Percentiles rank a stretch among this genome's conserved stretches.
Conservation (phyloP, 37 sponge, comb jelly and placozoan genomes). For the Diacarnus erythraeanus region DNA sequence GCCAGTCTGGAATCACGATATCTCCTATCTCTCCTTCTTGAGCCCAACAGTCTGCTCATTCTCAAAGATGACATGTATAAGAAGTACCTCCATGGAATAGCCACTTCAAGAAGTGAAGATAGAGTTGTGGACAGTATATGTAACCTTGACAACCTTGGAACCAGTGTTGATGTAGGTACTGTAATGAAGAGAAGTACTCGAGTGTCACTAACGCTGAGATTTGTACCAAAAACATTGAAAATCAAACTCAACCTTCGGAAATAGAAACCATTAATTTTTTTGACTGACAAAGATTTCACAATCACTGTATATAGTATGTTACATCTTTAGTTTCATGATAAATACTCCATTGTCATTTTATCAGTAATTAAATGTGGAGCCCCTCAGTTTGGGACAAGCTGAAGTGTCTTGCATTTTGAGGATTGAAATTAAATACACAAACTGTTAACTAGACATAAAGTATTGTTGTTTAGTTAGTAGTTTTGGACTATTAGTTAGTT, state of each 20-base stretch:
- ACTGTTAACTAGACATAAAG: too few relatives aligned
- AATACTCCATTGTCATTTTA: not conserved
- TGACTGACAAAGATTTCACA: too few relatives aligned
- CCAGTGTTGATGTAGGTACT: slow-evolving; percentile 8
- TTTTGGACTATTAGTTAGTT: too few relatives aligned
- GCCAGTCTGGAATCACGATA: slow-evolving; percentile 59
- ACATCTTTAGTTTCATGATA: not conserved
- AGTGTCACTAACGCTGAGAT: slow-evolving; percentile 93
- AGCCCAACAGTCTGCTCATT: slow-evolving; percentile 90
- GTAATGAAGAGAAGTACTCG: slow-evolving; percentile 76
- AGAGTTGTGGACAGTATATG: slow-evolving; percentile 26
- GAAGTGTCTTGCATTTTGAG: too few relatives aligned
- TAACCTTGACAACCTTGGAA: slow-evolving; percentile 43
- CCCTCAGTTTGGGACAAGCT: too few relatives aligned
- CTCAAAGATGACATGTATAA: slow-evolving; percentile 86
- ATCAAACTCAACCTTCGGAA: slow-evolving; percentile 66
- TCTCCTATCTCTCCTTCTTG: slow-evolving; percentile 83
- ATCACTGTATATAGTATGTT: not conserved
- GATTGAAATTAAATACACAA: too few relatives aligned
- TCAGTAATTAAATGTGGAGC: too few relatives aligned
- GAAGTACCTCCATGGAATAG: slow-evolving; percentile 82
- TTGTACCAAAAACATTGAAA: slow-evolving; percentile 88
- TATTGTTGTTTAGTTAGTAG: too few relatives aligned
- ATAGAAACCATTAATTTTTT: too few relatives aligned
- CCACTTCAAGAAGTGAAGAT: slow-evolving; percentile 50